phyloP scores from a whole-genome alignment of 2,888 invertebrate genomes.

The Pecten maximus region DNA sequence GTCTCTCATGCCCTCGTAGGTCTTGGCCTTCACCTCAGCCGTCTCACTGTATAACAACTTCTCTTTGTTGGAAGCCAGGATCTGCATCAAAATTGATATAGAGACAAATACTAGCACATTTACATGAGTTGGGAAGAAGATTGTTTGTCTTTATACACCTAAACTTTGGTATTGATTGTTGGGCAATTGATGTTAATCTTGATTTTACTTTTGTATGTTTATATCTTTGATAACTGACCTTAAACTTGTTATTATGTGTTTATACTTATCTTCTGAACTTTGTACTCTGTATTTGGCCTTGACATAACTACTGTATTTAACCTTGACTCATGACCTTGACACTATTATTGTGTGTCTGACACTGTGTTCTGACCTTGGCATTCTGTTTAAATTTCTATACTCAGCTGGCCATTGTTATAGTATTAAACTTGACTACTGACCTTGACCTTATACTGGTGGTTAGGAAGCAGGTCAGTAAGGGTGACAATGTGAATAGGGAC shows the following conservation, averaged over 20 bases:
- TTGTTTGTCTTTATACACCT: too few relatives aligned
- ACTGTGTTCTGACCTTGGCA: neutral
- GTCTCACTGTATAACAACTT: conserved; percentile 84
- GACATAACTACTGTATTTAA: neutral
- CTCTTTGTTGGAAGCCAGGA: conserved; percentile 65
- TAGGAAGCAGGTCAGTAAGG: conserved; percentile 41
- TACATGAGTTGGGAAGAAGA: neutral
- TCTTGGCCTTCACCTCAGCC: conserved; percentile 86
- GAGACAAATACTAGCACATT: neutral
- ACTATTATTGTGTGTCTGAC: neutral
- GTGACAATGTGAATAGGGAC: neutral
- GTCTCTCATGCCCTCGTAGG: conserved; percentile 89
- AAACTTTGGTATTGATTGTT: neutral
- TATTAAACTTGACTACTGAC: conserved; percentile 31
- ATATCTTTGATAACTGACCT: neutral
- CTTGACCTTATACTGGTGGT: conserved; percentile 50
- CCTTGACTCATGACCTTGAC: neutral
- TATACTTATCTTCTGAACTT: too few relatives aligned
- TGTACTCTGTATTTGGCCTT: neutral
- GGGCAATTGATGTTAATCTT: neutral
- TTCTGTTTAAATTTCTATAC: neutral
- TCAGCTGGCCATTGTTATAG: neutral
- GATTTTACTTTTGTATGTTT: neutral
- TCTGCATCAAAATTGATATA: conserved; percentile 55
- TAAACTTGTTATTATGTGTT: neutral